These are phyloP conservation scores for Coenonympha arcania DNA, from an alignment of 2,888 invertebrate genomes.

Conservation along the genomic window DNA sequence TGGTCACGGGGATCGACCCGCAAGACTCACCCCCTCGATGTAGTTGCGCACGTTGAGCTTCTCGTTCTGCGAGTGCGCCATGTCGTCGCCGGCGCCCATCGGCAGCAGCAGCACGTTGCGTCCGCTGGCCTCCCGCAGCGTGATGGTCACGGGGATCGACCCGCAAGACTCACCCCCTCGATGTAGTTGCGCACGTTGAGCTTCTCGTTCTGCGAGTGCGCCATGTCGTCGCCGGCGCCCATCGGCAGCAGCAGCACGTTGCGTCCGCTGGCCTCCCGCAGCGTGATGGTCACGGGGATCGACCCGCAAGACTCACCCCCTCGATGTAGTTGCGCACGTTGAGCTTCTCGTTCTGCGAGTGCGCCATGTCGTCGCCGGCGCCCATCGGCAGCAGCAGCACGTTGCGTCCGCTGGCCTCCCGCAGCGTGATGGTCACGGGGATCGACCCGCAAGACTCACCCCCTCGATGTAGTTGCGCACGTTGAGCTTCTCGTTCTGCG, in stretches of 20 bases:
- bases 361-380: no score
- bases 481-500: no score
- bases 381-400: no score
- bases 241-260: conserved; percentile 96
- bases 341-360: no score
- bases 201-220: conserved; percentile 99
- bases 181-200: conserved; percentile 93
- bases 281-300: conserved; percentile 95
- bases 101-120: conserved; percentile 96
- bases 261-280: conserved; percentile 92
- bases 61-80: conserved; percentile 99
- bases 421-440: no score
- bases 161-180: conserved; percentile 89
- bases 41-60: conserved; percentile 95
- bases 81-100: conserved; percentile 96
- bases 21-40: conserved; percentile 88
- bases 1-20: conserved; percentile 56
- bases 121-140: conserved; percentile 91
- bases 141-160: conserved; percentile 96
- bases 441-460: no score
- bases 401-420: no score
- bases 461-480: no score
- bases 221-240: conserved; percentile 96
- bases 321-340: no score
- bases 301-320: no score